Percentiles rank a stretch among this genome's conserved stretches.
phyloP scores from a whole-genome alignment of 2,888 invertebrate genomes.

The Ceraclea dissimilis region DNA sequence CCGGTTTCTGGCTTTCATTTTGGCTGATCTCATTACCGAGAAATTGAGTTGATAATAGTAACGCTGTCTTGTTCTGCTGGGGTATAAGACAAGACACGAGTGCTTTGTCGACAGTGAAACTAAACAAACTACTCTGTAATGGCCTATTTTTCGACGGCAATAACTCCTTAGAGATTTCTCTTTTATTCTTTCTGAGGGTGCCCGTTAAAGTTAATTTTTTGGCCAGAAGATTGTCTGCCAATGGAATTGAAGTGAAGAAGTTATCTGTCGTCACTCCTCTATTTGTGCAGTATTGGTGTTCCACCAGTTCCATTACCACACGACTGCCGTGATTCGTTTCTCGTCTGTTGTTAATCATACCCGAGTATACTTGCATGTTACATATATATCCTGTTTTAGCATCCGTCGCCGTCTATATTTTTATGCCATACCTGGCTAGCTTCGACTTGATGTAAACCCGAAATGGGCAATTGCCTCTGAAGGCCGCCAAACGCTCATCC shows the following conservation, averaged over 20 bases:
- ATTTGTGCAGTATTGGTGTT: constrained; percentile 13
- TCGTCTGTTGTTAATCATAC: constrained; percentile 10
- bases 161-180: constrained; percentile 8
- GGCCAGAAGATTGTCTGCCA: constrained; percentile 9
- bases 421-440: constrained; percentile 17
- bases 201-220: constrained; percentile 13
- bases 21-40: not conserved
- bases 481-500: constrained; percentile 17
- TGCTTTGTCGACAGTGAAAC: constrained; percentile 5
- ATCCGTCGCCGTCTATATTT: constrained; percentile 16
- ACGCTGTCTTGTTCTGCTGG: not conserved
- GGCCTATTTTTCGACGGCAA: constrained; percentile 2
- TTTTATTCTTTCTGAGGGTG: constrained; percentile 8
- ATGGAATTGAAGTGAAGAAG: constrained; percentile 15
- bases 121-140: constrained; percentile 4
- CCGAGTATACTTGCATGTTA: constrained; percentile 13
- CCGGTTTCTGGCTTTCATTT: not conserved
- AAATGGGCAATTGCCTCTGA: constrained; percentile 21
- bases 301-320: constrained; percentile 14
- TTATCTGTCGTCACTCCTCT: constrained; percentile 15
- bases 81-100: constrained; percentile 8
- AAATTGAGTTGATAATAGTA: constrained; percentile 1
- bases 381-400: constrained; percentile 12
- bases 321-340: constrained; percentile 16
- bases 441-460: constrained; percentile 23